These are phyloP conservation scores for Pandemis cinnamomeana DNA, from an alignment of 2,888 invertebrate genomes.

Conservation along the genomic window DNA sequence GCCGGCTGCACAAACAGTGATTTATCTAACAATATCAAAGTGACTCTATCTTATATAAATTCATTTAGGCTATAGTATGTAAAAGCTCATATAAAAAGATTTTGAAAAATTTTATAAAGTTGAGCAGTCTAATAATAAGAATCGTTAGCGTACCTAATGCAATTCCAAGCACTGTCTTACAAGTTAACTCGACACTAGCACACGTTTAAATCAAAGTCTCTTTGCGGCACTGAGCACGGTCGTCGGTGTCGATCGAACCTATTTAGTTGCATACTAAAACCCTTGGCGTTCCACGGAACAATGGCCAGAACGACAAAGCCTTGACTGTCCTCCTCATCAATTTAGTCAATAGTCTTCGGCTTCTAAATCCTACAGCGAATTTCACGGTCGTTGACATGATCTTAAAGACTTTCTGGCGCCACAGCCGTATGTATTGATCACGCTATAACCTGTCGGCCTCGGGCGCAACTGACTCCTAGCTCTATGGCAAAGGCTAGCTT, in stretches of 20 bases:
- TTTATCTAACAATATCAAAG: slow-evolving; percentile 37
- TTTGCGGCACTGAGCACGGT: slow-evolving; percentile 12
- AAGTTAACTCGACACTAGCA: slow-evolving; percentile 37
- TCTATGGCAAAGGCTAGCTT: no score
- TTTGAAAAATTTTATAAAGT: slow-evolving; percentile 41
- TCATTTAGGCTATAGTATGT: slow-evolving; percentile 39
- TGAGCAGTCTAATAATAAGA: slow-evolving; percentile 60
- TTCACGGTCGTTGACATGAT: background rate
- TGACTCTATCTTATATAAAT: slow-evolving; percentile 26
- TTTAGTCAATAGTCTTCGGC: background rate
- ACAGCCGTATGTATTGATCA: background rate
- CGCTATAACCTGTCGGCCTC: no score
- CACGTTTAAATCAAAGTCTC: slow-evolving; percentile 28
- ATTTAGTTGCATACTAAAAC: background rate
- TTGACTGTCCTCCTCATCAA: background rate
- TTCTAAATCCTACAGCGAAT: background rate
- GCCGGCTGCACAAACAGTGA: slow-evolving; percentile 32
- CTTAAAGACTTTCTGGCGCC: background rate
- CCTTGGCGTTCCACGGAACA: background rate
- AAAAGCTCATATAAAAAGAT: slow-evolving; percentile 43
- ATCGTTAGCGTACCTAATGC: slow-evolving; percentile 48
- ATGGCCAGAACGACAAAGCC: background rate
- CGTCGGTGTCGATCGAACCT: background rate
- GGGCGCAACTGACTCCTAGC: no score
- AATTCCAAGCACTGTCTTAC: slow-evolving; percentile 53